phyloP scores from a whole-genome alignment of 1,140 invertebrate species.

The Zophobas atratus region DNA sequence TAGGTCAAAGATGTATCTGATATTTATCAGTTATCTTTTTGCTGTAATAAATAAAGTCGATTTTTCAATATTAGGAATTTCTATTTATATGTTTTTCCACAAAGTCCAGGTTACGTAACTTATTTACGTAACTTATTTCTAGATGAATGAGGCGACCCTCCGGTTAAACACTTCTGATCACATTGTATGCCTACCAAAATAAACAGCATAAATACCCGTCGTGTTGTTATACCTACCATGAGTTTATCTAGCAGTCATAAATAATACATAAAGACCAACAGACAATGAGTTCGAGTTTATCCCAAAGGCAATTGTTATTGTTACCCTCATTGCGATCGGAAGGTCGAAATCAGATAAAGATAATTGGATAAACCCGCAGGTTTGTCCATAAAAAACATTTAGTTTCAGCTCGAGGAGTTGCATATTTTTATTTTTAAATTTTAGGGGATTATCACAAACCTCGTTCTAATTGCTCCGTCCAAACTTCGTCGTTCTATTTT shows the following conservation, averaged over 20 bases:
- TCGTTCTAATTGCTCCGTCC: slow-evolving; percentile 19
- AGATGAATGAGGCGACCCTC: not conserved
- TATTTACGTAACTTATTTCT: not conserved
- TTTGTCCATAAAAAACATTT: slow-evolving; percentile 6
- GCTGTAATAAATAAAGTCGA: no score
- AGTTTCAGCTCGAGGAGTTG: not conserved
- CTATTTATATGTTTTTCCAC: no score
- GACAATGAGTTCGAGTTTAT: slow-evolving; percentile 20
- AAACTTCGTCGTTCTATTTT: slow-evolving; percentile 29
- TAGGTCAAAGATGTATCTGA: no score
- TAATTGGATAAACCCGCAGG: not conserved
- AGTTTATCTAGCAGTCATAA: slow-evolving; percentile 32
- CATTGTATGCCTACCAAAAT: not conserved
- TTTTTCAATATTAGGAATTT: no score
- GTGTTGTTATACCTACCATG: slow-evolving; percentile 1
- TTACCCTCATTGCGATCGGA: slow-evolving; percentile 11
- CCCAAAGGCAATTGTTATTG: slow-evolving; percentile 27
- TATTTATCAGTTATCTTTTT: no score
- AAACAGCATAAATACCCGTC: slow-evolving; percentile 9
- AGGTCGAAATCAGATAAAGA: slow-evolving; percentile 27
- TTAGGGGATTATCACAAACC: not conserved
- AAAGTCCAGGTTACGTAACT: not conserved
- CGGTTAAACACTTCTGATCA: no score
- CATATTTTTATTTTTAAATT: slow-evolving; percentile 9
- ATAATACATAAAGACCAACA: slow-evolving; percentile 30